These are phyloP conservation scores for Melieria omissa DNA, from an alignment of 2,888 invertebrate genomes.

Conservation along the genomic window DNA sequence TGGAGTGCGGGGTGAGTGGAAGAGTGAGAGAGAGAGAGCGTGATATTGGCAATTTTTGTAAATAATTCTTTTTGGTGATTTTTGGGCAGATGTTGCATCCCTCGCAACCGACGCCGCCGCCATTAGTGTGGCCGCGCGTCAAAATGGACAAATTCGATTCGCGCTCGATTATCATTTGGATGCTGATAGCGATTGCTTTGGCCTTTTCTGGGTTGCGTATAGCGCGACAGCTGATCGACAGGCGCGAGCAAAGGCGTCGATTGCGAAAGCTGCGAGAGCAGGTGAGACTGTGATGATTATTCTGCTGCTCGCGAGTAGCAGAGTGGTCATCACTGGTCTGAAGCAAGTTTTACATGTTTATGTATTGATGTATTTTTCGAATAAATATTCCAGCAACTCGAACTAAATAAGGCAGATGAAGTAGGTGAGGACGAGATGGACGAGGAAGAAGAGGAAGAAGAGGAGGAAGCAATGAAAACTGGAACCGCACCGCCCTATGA, in stretches of 20 bases:
- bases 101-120: conserved; percentile 47
- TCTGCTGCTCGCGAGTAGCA: too few relatives aligned
- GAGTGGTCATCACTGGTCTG: too few relatives aligned
- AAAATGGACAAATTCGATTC: conserved; percentile 61
- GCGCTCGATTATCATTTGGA: conserved; percentile 64
- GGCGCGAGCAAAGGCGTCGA: conserved; percentile 48
- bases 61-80: not conserved
- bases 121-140: conserved; percentile 59
- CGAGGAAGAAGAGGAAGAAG: too few relatives aligned
- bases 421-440: too few relatives aligned
- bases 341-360: too few relatives aligned
- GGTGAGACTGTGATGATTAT: conserved; percentile 39
- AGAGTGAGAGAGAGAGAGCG: not conserved
- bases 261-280: conserved; percentile 28
- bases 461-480: too few relatives aligned
- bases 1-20: conserved; percentile 46
- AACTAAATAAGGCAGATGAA: too few relatives aligned
- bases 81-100: conserved; percentile 16
- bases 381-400: too few relatives aligned
- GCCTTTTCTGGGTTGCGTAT: conserved; percentile 59
- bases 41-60: too few relatives aligned
- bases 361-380: too few relatives aligned
- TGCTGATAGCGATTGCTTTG: conserved; percentile 59
- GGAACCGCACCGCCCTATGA: too few relatives aligned
- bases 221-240: conserved; percentile 53